phyloP scores from a whole-genome alignment of 2,888 invertebrate species.

The Limnephilus auricula region DNA sequence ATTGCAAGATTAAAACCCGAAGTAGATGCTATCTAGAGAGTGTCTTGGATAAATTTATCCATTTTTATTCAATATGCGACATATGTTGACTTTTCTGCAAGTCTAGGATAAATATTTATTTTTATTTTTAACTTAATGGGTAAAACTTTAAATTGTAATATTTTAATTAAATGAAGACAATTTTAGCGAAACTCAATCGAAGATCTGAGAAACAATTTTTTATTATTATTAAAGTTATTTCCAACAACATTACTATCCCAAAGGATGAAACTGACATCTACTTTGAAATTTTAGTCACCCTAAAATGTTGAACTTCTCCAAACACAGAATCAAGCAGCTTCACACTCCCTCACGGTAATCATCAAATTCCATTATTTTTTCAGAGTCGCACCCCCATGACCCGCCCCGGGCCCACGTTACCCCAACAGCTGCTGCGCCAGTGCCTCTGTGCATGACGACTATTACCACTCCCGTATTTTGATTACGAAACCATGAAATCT shows the following conservation, averaged over 20 bases:
- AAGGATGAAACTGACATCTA: not conserved
- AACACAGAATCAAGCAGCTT: not conserved
- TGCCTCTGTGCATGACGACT: not conserved
- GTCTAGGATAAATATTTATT: too few species aligned
- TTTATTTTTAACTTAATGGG: too few species aligned
- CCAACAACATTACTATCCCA: not conserved
- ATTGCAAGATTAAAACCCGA: too few species aligned
- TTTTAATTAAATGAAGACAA: too few species aligned
- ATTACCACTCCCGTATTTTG: not conserved
- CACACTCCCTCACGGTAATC: not conserved
- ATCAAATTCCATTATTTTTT: not conserved
- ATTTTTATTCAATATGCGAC: too few species aligned
- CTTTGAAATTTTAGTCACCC: not conserved
- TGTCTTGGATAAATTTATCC: too few species aligned
- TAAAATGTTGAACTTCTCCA: not conserved
- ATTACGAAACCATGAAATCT: slow-evolving; percentile 2
- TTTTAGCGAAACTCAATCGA: too few species aligned
- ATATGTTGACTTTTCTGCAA: too few species aligned
- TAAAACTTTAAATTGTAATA: too few species aligned
- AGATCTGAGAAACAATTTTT: too few species aligned
- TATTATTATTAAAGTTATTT: too few species aligned
- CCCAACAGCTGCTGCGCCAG: not conserved
- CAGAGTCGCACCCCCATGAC: not conserved
- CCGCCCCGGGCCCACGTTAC: not conserved
- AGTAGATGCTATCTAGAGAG: too few species aligned